Conservation (phyloP, 2,888 invertebrate species). For the Pachliopta kotzebuea region DNA sequence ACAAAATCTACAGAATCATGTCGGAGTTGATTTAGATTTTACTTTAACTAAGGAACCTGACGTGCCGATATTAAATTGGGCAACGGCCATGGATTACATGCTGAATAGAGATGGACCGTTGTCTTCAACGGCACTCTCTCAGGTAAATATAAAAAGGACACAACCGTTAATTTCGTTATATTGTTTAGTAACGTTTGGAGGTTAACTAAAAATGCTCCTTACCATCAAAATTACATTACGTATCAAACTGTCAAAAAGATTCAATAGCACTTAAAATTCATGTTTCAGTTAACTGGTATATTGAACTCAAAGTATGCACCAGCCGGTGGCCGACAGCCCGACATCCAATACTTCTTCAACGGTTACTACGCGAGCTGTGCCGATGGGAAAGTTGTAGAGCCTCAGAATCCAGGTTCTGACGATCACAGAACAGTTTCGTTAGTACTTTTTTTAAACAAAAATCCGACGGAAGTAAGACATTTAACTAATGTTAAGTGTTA, state of each 20-base stretch:
- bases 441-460: slow-evolving; percentile 36
- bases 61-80: slow-evolving; percentile 81
- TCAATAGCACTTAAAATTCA: background rate
- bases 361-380: slow-evolving; percentile 84
- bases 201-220: too few species aligned
- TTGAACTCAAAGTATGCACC: slow-evolving; percentile 82
- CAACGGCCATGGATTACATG: slow-evolving; percentile 81
- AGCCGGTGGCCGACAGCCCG: slow-evolving; percentile 81
- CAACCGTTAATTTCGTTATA: too few species aligned
- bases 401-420: slow-evolving; percentile 40
- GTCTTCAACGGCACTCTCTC: slow-evolving; percentile 83
- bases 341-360: slow-evolving; percentile 84
- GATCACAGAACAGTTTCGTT: slow-evolving; percentile 57
- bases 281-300: slow-evolving; percentile 78
- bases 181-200: too few species aligned
- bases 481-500: too few species aligned
- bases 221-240: too few species aligned
- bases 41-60: slow-evolving; percentile 73
- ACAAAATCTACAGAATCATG: slow-evolving; percentile 85
- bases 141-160: slow-evolving; percentile 55
- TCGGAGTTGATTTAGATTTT: slow-evolving; percentile 81
- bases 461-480: background rate
- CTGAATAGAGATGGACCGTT: slow-evolving; percentile 81
- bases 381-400: slow-evolving; percentile 63
- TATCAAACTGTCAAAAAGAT: too few species aligned